phyloP scores from a whole-genome alignment of 2,113 vertebrate genomes.

The Xiphophorus hellerii region DNA sequence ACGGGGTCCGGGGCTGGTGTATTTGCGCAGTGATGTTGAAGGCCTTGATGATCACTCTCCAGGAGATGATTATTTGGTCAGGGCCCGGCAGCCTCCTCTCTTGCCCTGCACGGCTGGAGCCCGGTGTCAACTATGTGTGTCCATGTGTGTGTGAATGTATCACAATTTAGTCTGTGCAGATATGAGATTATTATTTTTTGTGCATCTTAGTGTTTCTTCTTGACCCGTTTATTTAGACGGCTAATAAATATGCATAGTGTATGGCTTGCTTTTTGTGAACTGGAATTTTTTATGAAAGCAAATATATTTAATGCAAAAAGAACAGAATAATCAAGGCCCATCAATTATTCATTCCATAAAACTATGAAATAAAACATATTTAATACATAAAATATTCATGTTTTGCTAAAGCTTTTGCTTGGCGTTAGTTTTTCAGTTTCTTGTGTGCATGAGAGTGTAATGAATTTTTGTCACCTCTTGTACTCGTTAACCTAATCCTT shows the following conservation, averaged over 20 bases:
- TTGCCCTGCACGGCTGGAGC: constrained; percentile 68
- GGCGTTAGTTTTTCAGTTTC: constrained; percentile 2
- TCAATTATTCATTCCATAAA: constrained; percentile 37
- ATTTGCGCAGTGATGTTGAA: constrained; percentile 73
- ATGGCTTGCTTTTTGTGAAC: background rate
- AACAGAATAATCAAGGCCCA: constrained; percentile 29
- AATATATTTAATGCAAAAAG: background rate
- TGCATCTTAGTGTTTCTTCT: constrained; percentile 22
- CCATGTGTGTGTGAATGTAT: constrained; percentile 22
- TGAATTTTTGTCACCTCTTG: constrained; percentile 23
- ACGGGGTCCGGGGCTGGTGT: constrained; percentile 67
- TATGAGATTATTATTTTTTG: constrained; percentile 32
- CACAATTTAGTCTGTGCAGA: background rate
- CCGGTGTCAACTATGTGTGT: constrained; percentile 44
- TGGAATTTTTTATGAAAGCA: constrained; percentile 33
- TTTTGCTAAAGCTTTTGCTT: constrained; percentile 19
- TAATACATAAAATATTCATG: constrained; percentile 43
- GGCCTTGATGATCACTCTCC: constrained; percentile 75
- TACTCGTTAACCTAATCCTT: constrained; percentile 42
- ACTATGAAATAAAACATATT: constrained; percentile 45
- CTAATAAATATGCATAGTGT: constrained; percentile 52
- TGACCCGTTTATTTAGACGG: constrained; percentile 21
- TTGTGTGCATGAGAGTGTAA: constrained; percentile 16
- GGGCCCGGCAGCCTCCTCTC: constrained; percentile 64
- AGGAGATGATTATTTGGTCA: constrained; percentile 79